These are phyloP conservation scores for Frankliniella intonsa DNA, from an alignment of 2,888 invertebrate genomes.

Conservation along the genomic window DNA sequence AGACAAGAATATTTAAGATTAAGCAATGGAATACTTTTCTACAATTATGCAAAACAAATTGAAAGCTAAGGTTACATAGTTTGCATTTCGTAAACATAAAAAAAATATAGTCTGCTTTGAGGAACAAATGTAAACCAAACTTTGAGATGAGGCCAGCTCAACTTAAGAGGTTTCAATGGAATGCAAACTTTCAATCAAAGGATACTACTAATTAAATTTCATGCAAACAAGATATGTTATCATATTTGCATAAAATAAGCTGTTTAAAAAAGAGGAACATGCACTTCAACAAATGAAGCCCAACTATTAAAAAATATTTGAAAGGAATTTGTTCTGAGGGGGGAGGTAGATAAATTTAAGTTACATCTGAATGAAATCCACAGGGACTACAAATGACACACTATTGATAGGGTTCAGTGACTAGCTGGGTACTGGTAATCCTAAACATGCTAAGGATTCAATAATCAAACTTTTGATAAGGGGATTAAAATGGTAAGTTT, in stretches of 20 bases:
- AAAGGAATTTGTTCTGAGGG: too few relatives aligned
- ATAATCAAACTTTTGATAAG: too few relatives aligned
- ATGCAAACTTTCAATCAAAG: not conserved
- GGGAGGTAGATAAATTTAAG: too few relatives aligned
- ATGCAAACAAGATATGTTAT: slow-evolving; percentile 20
- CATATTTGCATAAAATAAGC: slow-evolving; percentile 3
- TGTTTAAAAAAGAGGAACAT: not conserved
- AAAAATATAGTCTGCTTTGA: not conserved
- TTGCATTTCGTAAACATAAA: not conserved
- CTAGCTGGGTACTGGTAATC: too few relatives aligned
- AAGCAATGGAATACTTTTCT: not conserved
- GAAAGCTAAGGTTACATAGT: not conserved
- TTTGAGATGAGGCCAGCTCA: not conserved
- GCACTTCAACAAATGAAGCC: not conserved
- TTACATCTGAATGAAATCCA: too few relatives aligned
- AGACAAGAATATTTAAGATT: not conserved
- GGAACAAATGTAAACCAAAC: too few relatives aligned
- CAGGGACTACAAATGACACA: too few relatives aligned
- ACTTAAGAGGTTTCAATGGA: not conserved
- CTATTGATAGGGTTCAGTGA: too few relatives aligned
- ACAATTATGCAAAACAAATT: not conserved
- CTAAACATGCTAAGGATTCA: too few relatives aligned
- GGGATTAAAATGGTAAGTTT: not conserved
- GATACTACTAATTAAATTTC: slow-evolving; percentile 1
- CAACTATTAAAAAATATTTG: too few relatives aligned